Percentiles rank a stretch among this genome's conserved stretches.
phyloP scores from a whole-genome alignment of 2,113 vertebrate genomes.

The Oriolus oriolus region DNA sequence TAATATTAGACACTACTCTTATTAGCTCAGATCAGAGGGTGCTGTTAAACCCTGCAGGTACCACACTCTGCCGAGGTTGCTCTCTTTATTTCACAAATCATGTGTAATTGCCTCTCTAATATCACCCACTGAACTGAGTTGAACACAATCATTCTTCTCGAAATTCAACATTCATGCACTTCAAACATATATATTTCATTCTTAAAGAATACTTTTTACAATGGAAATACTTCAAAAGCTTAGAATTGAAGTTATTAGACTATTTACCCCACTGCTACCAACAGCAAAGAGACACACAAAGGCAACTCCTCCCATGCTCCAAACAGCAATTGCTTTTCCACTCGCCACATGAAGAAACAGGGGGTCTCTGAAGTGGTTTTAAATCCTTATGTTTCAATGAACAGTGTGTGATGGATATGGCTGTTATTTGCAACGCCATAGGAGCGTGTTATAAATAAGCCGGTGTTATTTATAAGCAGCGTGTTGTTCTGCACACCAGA shows the following conservation, averaged over 20 bases:
- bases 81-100: conserved; percentile 41
- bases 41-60: conserved; percentile 26
- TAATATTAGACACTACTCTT: not conserved
- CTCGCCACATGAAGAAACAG: not conserved
- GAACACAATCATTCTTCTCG: not conserved
- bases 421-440: not conserved
- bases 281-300: not conserved
- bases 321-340: not conserved
- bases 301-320: not conserved
- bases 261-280: not conserved
- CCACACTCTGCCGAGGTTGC: not conserved
- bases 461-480: not conserved
- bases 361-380: not conserved
- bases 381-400: not conserved
- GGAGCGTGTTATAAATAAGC: not conserved
- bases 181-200: not conserved
- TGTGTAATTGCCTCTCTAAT: conserved; percentile 40
- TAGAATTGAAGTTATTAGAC: not conserved
- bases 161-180: not conserved
- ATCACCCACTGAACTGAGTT: not conserved
- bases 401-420: not conserved
- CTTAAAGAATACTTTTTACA: not conserved
- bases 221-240: not conserved
- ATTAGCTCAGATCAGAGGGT: conserved; percentile 33
- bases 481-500: not conserved